Evolutionary conservation across 2,113 vertebrate genomes (phyloP), one percentile per base, ranked within the genome.

Genomic region (Ceyx margarethae): DNA sequence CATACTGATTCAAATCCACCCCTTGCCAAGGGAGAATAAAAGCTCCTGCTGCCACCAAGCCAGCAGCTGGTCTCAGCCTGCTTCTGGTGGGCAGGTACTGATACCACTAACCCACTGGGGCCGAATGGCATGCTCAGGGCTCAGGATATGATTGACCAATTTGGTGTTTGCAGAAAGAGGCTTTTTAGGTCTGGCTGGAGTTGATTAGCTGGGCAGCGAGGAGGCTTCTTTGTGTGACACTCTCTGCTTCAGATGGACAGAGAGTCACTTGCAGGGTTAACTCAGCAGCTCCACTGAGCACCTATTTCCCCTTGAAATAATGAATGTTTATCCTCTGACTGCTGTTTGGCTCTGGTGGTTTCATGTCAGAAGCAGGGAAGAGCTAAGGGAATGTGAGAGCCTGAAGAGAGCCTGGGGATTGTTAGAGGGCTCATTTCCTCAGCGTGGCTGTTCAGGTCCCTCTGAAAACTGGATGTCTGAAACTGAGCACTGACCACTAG

Each of bases 91-190:
- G 21, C 62, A 46, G 56, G 21, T 54, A 35, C 13, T 2, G 1
- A 15, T 3, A 13, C 66, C 3, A 1, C 58, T 37, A 26, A 45
- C 53, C 33, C 21, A 14, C 22, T 1, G 5, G 31, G 35, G 28
- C 16, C 18, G 54, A 26, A 13, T 53, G 71, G 40, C 20, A 62
- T 1, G 4, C 16, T 31, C 0, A 1, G 54, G 33, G 21, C 35
- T 58, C 0, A 7, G 35, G 81, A 40, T 33, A 57, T 51, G 20
- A 0, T 0, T 61, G 72, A 19, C n/a, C 46, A 68, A 54, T 28
- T 21, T 37, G 40, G 12, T 40, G 37, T 29, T 71, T 66, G 50
- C 50, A 51, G 73, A 26, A 92, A 28, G 15, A 57, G 6, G 12
- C 9, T 76, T 26, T 61, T 42, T 23, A 31, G 18, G 18, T 40